A percentile compares a stretch with the other conserved stretches of the same genome.
These are phyloP conservation scores for Notospermus geniculatus DNA, from an alignment of 1,140 invertebrate genomes.

Conservation along the genomic window DNA sequence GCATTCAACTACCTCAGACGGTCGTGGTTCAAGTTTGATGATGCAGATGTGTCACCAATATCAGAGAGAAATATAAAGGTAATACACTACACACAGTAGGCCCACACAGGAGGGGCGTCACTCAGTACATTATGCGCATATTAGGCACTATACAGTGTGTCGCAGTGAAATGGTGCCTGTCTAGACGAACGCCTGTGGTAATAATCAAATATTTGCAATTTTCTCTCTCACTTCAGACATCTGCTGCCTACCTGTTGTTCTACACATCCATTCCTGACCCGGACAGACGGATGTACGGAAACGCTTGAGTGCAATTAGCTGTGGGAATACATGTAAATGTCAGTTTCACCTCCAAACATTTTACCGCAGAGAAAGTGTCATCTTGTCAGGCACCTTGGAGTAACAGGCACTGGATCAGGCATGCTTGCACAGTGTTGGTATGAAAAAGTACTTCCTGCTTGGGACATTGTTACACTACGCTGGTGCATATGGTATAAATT, in stretches of 20 bases:
- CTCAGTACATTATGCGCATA: not conserved
- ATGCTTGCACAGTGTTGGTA: no score
- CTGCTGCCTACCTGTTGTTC: slow-evolving; percentile 74
- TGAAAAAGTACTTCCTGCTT: no score
- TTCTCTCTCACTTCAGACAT: slow-evolving; percentile 51
- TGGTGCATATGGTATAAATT: no score
- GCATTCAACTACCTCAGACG: slow-evolving; percentile 63
- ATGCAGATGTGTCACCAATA: slow-evolving; percentile 76
- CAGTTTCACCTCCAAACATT: no score
- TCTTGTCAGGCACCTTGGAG: no score
- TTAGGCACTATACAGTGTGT: not conserved
- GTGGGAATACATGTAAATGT: no score
- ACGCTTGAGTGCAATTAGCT: no score
- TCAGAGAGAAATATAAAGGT: slow-evolving; percentile 65
- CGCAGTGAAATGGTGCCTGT: not conserved
- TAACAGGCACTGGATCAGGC: no score
- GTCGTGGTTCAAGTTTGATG: slow-evolving; percentile 89
- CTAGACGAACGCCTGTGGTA: not conserved
- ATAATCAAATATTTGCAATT: not conserved
- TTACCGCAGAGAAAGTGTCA: no score
- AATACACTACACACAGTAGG: no score
- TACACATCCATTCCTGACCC: not conserved
- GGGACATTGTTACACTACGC: no score
- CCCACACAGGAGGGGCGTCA: not conserved
- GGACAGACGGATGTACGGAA: no score